These are phyloP conservation scores for Phasianus colchicus DNA, from an alignment of 2,113 vertebrate species.

Conservation along the genomic window DNA sequence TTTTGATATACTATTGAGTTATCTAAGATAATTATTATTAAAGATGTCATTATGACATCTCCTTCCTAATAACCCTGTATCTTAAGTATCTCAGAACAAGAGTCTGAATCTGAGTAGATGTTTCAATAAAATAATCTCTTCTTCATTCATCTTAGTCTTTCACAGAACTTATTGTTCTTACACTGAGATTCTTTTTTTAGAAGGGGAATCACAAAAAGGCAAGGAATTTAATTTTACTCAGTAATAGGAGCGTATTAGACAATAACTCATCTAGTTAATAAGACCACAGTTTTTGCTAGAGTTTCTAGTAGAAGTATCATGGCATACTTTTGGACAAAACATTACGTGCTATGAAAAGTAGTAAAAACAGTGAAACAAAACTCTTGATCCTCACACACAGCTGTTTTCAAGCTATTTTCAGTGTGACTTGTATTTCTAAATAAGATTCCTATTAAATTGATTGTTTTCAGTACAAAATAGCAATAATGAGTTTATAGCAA, in stretches of 20 bases:
- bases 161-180: background rate
- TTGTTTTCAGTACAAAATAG: background rate
- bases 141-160: background rate
- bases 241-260: background rate
- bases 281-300: background rate
- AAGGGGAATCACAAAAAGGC: background rate
- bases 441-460: background rate
- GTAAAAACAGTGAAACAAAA: background rate
- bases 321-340: background rate
- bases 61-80: background rate
- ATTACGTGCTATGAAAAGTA: background rate
- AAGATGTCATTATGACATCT: background rate
- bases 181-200: background rate
- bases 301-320: background rate
- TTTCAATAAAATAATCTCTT: background rate
- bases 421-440: slow-evolving; percentile 20
- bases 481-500: background rate
- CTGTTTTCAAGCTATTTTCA: slow-evolving; percentile 2
- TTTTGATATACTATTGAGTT: background rate
- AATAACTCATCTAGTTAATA: background rate
- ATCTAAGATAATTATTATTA: background rate
- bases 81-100: background rate
- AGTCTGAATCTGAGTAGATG: background rate
- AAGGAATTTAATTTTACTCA: background rate
- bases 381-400: background rate